Base-by-base conservation (phyloP, 2,797 vertebrate genomes). In the Scyliorhinus canicula region DNA sequence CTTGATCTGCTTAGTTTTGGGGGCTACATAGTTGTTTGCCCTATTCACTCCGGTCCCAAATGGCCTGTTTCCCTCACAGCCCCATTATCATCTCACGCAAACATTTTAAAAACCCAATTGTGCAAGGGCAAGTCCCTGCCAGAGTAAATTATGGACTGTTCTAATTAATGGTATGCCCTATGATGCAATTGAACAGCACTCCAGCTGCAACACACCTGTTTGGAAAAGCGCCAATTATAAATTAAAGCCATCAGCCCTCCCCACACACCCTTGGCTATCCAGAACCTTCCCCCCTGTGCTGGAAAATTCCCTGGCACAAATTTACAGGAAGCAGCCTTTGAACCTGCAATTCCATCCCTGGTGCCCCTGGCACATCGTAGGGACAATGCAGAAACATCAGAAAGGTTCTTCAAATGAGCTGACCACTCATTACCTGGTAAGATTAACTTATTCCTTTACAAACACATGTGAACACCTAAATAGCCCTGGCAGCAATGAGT, bases 161-260 rank as follows among this genome's bases (percentile, higher is more conserved):
- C 55, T 55, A 88, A 88, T 57, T 88, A 88, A 31, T 88, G 85
- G 85, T 55, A 12, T 55, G 85, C 31, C 85, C 52, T 57, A 35
- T 55, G 52, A 88, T 31, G 28, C 12, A 88, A 55, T 26, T 35
- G 52, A 57, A 31, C 50, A 35, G 85, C 85, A 57, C 4, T 57
- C 85, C 26, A 88, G 85, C 85, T 88, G 85, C 85, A 88, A 16
- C 52, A 55, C 85, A 88, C 85, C 85, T 88, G 85, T 88, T 88
- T 88, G 85, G 85, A 55, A 88, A 57, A 12, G 52, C 31, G 31
- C 85, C 85, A 86, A 12, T 6, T 31, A 35, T 55, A 88, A 57
- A 57, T 57, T 57, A 88, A 88, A 88, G 52, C 52, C 52, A 57
- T 88, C 50, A 57, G 11, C 11, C 28, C 28, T 26, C 5, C 12